phyloP scores from a whole-genome alignment of 2,113 vertebrate species.

The Nipponia nippon region DNA sequence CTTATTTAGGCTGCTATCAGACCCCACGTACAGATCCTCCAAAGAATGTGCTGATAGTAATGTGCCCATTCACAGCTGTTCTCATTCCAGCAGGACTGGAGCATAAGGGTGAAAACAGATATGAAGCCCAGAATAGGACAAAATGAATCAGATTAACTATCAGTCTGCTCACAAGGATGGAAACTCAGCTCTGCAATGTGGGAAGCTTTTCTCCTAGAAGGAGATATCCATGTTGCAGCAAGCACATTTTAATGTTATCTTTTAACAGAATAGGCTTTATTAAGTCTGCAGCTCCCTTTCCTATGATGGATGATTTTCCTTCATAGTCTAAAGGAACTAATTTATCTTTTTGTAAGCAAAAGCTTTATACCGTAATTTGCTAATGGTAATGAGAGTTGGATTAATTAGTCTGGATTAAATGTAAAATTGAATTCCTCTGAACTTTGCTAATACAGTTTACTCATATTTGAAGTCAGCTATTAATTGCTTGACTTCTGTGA shows the following conservation, averaged over 20 bases:
- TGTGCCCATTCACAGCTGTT: slow-evolving; percentile 51
- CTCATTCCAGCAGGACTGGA: slow-evolving; percentile 32
- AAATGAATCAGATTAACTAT: not conserved
- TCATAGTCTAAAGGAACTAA: not conserved
- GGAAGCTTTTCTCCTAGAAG: not conserved
- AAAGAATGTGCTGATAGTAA: not conserved
- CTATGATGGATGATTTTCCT: not conserved
- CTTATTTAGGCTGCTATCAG: not conserved
- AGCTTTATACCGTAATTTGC: not conserved
- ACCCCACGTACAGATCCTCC: not conserved
- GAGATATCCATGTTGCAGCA: not conserved
- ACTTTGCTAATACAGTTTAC: not conserved
- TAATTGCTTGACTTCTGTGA: not conserved
- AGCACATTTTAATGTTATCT: not conserved
- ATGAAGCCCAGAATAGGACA: slow-evolving; percentile 52
- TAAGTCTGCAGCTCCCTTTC: not conserved
- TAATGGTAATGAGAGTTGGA: not conserved
- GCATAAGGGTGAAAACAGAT: slow-evolving; percentile 47
- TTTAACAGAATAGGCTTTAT: not conserved
- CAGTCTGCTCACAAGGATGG: not conserved
- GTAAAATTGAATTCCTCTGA: not conserved
- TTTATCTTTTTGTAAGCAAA: not conserved
- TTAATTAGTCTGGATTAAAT: not conserved
- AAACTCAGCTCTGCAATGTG: not conserved
- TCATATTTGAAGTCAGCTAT: not conserved